These are phyloP conservation scores for Xiphorhynchus elegans DNA, from an alignment of 2,113 vertebrate species.

Conservation along the genomic window DNA sequence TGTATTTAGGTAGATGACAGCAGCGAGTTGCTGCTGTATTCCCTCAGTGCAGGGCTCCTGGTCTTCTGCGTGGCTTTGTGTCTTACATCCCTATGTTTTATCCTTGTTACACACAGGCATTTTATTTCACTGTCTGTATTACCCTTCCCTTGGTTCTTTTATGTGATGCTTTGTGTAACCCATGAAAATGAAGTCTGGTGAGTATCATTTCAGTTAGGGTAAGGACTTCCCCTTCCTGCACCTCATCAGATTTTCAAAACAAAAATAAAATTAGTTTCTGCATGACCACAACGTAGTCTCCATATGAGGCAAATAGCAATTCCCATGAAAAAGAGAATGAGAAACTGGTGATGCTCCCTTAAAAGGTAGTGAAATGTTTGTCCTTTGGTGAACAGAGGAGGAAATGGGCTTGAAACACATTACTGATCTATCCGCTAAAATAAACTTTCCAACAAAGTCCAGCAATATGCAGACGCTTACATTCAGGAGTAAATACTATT, in stretches of 20 bases:
- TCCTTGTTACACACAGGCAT: neutral
- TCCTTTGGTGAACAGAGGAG: neutral
- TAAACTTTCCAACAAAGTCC: neutral
- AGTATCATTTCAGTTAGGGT: neutral
- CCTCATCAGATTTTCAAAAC: neutral
- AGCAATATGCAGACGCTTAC: neutral
- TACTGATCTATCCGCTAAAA: neutral
- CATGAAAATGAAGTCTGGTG: neutral
- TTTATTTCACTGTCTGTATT: neutral
- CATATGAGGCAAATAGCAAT: neutral
- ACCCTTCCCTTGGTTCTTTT: neutral
- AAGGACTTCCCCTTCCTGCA: neutral
- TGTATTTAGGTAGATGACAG: neutral
- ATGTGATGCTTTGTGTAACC: neutral
- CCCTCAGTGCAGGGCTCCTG: neutral
- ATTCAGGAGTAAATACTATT: neutral
- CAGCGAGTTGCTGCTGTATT: fast-evolving
- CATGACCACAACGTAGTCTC: neutral
- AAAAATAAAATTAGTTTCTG: neutral
- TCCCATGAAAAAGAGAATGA: neutral
- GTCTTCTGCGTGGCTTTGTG: neutral
- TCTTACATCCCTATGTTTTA: neutral
- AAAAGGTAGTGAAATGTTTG: neutral
- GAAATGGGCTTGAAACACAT: neutral
- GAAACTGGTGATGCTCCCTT: neutral